These are phyloP conservation scores for Bos javanicus DNA, from an alignment of 2,113 vertebrate genomes.

Conservation along the genomic window DNA sequence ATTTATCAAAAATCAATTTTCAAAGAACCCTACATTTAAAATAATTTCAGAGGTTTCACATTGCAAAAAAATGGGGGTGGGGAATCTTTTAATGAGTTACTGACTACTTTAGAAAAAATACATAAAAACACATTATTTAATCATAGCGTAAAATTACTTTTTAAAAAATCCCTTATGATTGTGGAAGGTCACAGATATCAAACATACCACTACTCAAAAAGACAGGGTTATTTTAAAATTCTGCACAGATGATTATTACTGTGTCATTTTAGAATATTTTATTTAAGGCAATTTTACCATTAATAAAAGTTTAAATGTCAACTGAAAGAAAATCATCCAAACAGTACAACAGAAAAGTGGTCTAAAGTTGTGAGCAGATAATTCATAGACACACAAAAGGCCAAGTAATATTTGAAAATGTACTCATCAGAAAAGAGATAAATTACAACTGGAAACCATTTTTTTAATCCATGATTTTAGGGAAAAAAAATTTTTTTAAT, in stretches of 20 bases:
- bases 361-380: neutral
- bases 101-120: constrained; percentile 30
- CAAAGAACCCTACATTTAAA: neutral
- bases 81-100: neutral
- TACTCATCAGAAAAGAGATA: neutral
- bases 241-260: neutral
- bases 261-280: neutral
- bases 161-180: neutral
- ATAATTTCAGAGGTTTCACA: neutral
- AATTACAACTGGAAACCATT: constrained; percentile 14
- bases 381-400: neutral
- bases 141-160: neutral
- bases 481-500: neutral
- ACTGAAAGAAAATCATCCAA: neutral
- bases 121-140: constrained; percentile 19
- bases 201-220: neutral
- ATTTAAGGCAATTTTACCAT: neutral
- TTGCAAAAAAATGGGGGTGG: neutral
- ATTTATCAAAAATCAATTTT: constrained; percentile 38
- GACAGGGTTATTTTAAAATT: neutral
- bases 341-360: neutral
- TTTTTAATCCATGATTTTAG: neutral
- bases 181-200: neutral
- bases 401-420: neutral
- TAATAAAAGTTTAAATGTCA: neutral